Evolutionary conservation across 2,113 vertebrate species (phyloP).

Genomic region (Psilopogon haemacephalus): DNA sequence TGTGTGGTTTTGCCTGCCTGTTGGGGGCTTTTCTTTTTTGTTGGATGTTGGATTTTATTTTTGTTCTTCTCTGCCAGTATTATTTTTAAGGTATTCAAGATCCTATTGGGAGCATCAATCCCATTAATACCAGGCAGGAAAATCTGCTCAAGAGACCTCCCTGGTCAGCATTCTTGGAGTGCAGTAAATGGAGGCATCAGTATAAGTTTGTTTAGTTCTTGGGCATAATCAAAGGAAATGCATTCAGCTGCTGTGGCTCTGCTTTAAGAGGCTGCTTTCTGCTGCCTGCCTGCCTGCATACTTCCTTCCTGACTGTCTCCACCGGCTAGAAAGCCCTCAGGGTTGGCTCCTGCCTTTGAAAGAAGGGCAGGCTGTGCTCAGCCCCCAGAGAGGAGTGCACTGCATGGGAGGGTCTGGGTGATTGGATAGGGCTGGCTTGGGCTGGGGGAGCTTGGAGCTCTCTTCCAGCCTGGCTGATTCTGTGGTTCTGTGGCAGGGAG

Average conservation of each 20-base stretch:
- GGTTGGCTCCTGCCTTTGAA: background rate
- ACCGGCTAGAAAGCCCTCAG: conserved; percentile 7
- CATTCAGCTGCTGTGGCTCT: conserved; percentile 34
- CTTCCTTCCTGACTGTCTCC: conserved; percentile 36
- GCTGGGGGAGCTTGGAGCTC: too few species aligned
- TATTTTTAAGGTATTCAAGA: background rate
- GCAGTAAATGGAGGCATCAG: background rate
- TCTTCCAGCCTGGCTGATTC: too few species aligned
- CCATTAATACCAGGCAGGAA: background rate
- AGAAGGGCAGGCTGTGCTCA: background rate
- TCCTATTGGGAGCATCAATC: background rate
- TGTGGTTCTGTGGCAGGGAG: too few species aligned
- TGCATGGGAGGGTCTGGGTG: too few species aligned
- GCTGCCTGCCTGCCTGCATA: conserved; percentile 28
- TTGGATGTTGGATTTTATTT: background rate
- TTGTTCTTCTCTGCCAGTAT: background rate
- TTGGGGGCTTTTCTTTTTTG: too few species aligned
- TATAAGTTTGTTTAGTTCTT: conserved; percentile 46
- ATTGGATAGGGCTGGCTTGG: too few species aligned
- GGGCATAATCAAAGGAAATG: conserved; percentile 58
- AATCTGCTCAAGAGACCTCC: background rate
- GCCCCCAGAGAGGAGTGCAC: background rate
- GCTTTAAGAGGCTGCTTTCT: conserved; percentile 39
- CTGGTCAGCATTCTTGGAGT: background rate
- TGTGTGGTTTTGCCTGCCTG: fast-evolving